phyloP scores from a whole-genome alignment of 2,113 vertebrate species.

The Ploceus nigricollis region DNA sequence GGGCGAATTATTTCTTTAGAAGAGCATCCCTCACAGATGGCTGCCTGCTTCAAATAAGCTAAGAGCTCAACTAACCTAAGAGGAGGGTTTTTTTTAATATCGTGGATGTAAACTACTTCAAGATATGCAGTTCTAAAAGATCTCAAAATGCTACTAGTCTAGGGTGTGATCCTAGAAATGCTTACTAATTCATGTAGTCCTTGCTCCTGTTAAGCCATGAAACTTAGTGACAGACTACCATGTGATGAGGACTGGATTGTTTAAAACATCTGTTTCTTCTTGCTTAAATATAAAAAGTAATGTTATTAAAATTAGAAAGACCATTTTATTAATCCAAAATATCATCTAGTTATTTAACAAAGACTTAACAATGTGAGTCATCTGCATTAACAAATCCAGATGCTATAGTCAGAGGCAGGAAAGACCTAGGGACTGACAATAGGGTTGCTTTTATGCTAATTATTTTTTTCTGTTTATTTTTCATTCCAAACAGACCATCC shows the following conservation, averaged over 20 bases:
- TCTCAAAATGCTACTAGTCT: neutral
- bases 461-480: constrained; percentile 30
- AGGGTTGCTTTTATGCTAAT: neutral
- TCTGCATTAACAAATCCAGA: constrained; percentile 36
- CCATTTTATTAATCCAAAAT: constrained; percentile 44
- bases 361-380: constrained; percentile 21
- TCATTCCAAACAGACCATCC: neutral
- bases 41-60: neutral
- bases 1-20: neutral
- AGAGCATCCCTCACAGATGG: neutral
- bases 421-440: neutral
- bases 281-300: constrained; percentile 5
- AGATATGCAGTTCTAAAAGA: neutral
- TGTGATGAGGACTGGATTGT: neutral
- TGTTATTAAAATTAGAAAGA: constrained; percentile 29
- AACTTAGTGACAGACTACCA: neutral
- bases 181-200: neutral
- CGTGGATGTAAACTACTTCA: neutral
- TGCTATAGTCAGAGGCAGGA: constrained; percentile 25
- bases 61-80: neutral
- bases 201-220: neutral
- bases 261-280: constrained; percentile 13
- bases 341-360: constrained; percentile 46
- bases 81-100: neutral
- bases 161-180: neutral